These are phyloP conservation scores for Onychostruthus taczanowskii DNA, from an alignment of 2,113 vertebrate genomes.

Conservation along the genomic window DNA sequence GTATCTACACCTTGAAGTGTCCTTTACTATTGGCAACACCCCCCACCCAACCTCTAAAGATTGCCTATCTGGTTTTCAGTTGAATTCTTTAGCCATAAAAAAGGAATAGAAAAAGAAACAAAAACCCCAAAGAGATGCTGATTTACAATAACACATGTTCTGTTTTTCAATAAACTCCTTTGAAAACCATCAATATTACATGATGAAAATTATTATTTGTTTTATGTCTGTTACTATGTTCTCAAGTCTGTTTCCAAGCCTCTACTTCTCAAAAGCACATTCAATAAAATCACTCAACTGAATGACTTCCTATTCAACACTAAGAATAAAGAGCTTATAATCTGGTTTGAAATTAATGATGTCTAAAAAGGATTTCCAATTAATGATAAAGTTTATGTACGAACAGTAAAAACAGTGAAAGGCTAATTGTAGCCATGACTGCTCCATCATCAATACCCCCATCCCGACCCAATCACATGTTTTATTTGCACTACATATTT, in stretches of 20 bases:
- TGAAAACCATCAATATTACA: neutral
- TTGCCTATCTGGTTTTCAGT: neutral
- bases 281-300: neutral
- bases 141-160: neutral
- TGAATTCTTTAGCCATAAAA: neutral
- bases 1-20: neutral
- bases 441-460: neutral
- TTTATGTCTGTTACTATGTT: neutral
- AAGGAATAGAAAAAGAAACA: neutral
- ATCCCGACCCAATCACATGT: neutral
- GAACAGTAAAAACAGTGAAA: neutral
- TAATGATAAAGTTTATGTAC: neutral
- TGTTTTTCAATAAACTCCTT: neutral
- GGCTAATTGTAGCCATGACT: neutral
- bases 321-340: neutral
- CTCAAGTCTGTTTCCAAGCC: neutral
- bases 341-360: neutral
- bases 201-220: neutral
- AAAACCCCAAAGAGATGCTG: neutral
- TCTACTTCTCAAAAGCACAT: neutral
- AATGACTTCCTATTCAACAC: neutral
- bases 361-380: neutral
- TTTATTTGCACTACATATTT: neutral
- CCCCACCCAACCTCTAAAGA: fast-evolving
- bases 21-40: neutral